phyloP scores from a whole-genome alignment of 2,888 invertebrate genomes.

The Lithophane ornitopus region DNA sequence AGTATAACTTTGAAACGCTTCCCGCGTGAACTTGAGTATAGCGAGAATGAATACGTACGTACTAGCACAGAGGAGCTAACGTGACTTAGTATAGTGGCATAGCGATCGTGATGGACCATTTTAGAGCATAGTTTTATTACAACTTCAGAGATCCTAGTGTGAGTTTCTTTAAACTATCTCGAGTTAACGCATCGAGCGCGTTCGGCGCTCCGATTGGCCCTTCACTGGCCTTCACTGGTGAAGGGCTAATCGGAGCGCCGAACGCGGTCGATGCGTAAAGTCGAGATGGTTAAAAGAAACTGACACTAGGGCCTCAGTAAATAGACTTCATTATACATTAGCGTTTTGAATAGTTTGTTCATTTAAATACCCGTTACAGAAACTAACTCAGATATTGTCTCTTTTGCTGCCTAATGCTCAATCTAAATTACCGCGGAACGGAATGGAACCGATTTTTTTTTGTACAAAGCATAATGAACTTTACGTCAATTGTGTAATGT shows the following conservation, averaged over 20 bases:
- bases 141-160: no score
- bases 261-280: no score
- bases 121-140: conserved; percentile 27
- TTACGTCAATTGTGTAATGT: not conserved
- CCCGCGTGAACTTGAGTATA: conserved; percentile 74
- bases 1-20: conserved; percentile 84
- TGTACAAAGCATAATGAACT: not conserved
- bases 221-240: no score
- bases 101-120: conserved; percentile 47
- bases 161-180: no score
- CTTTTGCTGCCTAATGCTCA: not conserved
- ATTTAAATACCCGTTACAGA: conserved; percentile 27
- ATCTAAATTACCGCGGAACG: not conserved
- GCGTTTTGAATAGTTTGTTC: conserved; percentile 9
- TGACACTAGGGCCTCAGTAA: no score
- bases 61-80: conserved; percentile 18
- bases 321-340: conserved; percentile 46
- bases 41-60: conserved; percentile 68
- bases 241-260: no score
- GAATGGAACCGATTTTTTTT: not conserved
- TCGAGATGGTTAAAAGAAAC: no score
- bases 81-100: conserved; percentile 42
- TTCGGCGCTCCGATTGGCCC: no score
- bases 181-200: no score
- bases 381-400: not conserved